A percentile compares a stretch with the other conserved stretches of the same genome.
Evolutionary conservation across 2,797 vertebrate genomes (phyloP).

Genomic region (Neosilurus hyrtlii): DNA sequence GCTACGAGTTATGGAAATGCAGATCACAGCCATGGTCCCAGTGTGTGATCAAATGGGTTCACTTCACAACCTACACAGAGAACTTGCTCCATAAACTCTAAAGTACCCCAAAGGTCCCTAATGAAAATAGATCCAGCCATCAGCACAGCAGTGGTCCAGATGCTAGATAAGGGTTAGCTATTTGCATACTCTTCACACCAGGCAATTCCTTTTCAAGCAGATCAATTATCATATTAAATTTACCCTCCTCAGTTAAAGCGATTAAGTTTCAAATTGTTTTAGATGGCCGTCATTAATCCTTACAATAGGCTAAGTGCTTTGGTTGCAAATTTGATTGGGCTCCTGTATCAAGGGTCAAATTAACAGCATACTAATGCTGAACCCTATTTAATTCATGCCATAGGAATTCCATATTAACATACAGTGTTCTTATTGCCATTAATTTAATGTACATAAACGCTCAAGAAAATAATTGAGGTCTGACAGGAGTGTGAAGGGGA

Average conservation of each 20-base stretch:
- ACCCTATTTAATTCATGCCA: slow-evolving; percentile 74
- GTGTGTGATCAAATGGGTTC: slow-evolving; percentile 88
- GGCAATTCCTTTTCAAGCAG: slow-evolving; percentile 87
- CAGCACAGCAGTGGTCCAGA: slow-evolving; percentile 92
- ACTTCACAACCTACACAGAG: slow-evolving; percentile 89
- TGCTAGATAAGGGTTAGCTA: slow-evolving; percentile 96
- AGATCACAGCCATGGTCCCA: slow-evolving; percentile 86
- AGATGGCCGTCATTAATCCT: slow-evolving; percentile 99
- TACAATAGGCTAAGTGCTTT: slow-evolving; percentile 93
- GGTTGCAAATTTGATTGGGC: slow-evolving; percentile 91
- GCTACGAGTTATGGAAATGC: slow-evolving; percentile 97
- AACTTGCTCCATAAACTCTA: slow-evolving; percentile 89
- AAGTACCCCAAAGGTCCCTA: slow-evolving; percentile 98
- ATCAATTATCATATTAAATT: slow-evolving; percentile 99
- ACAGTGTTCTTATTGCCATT: slow-evolving; percentile 70
- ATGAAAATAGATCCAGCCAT: slow-evolving; percentile 88
- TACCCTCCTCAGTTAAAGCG: slow-evolving; percentile 99
- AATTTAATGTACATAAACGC: slow-evolving; percentile 68
- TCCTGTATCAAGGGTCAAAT: slow-evolving; percentile 88
- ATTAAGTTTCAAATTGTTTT: slow-evolving; percentile 99
- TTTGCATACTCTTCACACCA: slow-evolving; percentile 96
- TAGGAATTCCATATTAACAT: slow-evolving; percentile 72
- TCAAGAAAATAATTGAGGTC: slow-evolving; percentile 75
- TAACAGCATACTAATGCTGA: slow-evolving; percentile 82
- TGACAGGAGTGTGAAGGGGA: slow-evolving; percentile 55